Evolutionary conservation across 2,113 vertebrate genomes (phyloP), one percentile per base, ranked within the genome.

Genomic region (Zeus faber): DNA sequence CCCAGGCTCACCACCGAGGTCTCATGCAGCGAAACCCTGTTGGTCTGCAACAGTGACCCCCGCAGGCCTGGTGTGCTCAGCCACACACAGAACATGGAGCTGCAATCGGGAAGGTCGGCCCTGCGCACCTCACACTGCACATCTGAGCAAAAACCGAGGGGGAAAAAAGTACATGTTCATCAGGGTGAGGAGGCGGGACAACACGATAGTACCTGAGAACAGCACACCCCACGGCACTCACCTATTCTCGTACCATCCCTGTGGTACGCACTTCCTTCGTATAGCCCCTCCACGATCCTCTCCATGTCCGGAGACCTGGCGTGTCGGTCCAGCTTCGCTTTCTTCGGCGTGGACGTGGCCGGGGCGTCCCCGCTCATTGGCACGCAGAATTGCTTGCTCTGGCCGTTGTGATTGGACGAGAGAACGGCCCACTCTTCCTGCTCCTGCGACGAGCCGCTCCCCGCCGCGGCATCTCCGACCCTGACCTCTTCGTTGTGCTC

Each of bases 51-150:
- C 27, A 71, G 60, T 0, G 86, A 56, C 83, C 85, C 87, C 58
- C 75, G 87, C 59, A 81, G 91, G 53, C 85, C 79, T 1, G 79
- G 84, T 22, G 89, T 91, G 56, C 90, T 86, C 24, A 97, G 70
- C 95, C 94, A 97, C 48, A 96, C 78, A 57, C 91, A 95, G 82
- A 93, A 93, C 53, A 97, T 73, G 1, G 55, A 26, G 8, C 79
- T 31, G 1, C 87, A 67, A 20, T 88, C 84, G 10, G 72, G 80
- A 40, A 93, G 82, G 35, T 86, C 58, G 20, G 85, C 82, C 11
- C 72, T 67, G 31, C 83, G 84, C 24, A 97, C 89, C 26, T 96
- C 89, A 22, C 92, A 94, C 71, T 81, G 73, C 54, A 98, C 65
- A 43, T 90, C 95, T 98, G 22, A 37, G 6, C 23, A 25, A 17